Percentiles rank a stretch among this genome's conserved stretches.
phyloP scores from a whole-genome alignment of 2,888 invertebrate species.

The Synanthedon andrenaeformis region DNA sequence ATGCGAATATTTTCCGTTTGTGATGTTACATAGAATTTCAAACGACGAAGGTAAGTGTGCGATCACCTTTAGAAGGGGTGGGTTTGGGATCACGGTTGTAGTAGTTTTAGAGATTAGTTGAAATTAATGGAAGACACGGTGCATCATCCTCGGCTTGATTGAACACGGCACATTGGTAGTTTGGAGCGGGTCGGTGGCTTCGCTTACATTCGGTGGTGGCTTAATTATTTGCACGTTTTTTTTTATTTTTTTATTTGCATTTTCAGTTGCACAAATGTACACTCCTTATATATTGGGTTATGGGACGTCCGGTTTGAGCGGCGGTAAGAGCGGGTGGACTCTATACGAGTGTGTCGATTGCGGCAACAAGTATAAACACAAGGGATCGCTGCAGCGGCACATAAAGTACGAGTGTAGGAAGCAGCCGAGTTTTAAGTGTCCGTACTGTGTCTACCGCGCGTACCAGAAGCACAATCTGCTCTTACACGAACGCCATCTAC shows the following conservation, averaged over 20 bases:
- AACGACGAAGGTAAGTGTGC: no score
- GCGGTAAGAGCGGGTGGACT: conserved; percentile 59
- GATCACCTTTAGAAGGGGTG: no score
- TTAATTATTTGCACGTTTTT: conserved; percentile 9
- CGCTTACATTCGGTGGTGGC: conserved; percentile 54
- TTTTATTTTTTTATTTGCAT: background rate
- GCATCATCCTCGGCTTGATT: conserved; percentile 61
- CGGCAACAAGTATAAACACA: conserved; percentile 86
- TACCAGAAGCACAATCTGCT: conserved; percentile 75
- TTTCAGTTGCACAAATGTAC: conserved; percentile 70
- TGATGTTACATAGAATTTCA: no score
- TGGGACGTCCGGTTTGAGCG: conserved; percentile 54
- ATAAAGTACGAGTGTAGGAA: conserved; percentile 81
- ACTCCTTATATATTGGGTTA: conserved; percentile 69
- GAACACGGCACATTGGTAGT: conserved; percentile 35
- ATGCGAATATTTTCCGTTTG: no score
- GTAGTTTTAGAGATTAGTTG: conserved; percentile 4
- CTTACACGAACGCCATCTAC: conserved; percentile 65
- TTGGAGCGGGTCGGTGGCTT: conserved; percentile 41
- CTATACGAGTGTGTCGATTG: conserved; percentile 77
- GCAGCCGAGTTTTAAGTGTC: conserved; percentile 77
- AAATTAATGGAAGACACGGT: conserved; percentile 70
- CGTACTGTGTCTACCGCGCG: conserved; percentile 76
- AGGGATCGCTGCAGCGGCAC: conserved; percentile 82
- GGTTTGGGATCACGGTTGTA: no score